phyloP scores from a whole-genome alignment of 2,113 vertebrate species.

The Nibea coibor region DNA sequence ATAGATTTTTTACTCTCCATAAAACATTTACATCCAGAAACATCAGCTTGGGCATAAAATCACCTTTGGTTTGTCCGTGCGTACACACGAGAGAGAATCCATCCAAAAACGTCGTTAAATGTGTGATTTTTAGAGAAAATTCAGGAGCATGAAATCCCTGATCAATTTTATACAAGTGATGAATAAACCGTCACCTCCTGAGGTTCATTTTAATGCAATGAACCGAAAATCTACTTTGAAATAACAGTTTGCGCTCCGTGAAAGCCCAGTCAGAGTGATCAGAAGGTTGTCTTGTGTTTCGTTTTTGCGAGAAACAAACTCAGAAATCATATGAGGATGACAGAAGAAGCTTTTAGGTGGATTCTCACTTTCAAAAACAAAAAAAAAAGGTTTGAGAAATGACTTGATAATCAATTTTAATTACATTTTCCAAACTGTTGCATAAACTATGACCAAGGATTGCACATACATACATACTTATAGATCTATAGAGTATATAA shows the following conservation, averaged over 20 bases:
- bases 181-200: not conserved
- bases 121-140: not conserved
- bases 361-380: constrained; percentile 53
- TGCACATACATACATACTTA: constrained; percentile 80
- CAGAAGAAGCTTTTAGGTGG: constrained; percentile 25
- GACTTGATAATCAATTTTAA: constrained; percentile 28
- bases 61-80: constrained; percentile 81
- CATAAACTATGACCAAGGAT: constrained; percentile 80
- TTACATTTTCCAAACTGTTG: constrained; percentile 62
- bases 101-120: constrained; percentile 17
- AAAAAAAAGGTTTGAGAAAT: constrained; percentile 44
- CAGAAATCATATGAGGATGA: not conserved
- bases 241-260: too few relatives aligned
- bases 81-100: constrained; percentile 65
- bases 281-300: not conserved
- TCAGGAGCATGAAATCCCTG: constrained; percentile 17
- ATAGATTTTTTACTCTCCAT: constrained; percentile 19
- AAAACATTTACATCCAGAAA: constrained; percentile 71
- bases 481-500: constrained; percentile 76
- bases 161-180: not conserved
- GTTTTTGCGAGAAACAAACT: not conserved
- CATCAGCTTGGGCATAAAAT: constrained; percentile 61
- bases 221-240: too few relatives aligned
- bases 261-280: not conserved
- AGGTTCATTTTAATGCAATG: not conserved